Evolutionary conservation across 1,140 invertebrate species (phyloP), one percentile per base, ranked within the genome.

Genomic region (Drosophila repleta): DNA sequence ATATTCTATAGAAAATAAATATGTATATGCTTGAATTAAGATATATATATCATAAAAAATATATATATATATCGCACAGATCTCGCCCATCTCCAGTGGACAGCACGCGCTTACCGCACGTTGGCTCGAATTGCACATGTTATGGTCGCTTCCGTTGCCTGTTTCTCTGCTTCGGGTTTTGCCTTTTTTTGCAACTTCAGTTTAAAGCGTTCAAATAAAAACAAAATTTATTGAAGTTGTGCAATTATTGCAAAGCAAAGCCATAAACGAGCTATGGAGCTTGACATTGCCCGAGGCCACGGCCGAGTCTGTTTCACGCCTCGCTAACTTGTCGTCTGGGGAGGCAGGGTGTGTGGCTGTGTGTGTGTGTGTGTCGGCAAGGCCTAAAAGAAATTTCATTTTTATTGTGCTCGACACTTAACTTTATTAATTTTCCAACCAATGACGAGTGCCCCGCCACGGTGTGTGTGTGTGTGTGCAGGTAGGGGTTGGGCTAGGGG

Each of bases 381-480:
- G 60, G 61, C 29, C 63, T 58, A 24, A 37, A 52, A 57, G 69
- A 48, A 85, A 88, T 78, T 85, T 66, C 71, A 73, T 78, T 85
- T 85, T 85, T 85, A 85, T 88, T 85, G 83, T 82, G 78, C 78
- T 75, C 83, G 83, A 85, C 82, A 85, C 82, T 85, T 85, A 85
- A 88, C 82, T 85, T 85, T 85, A 85, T 85, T 85, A 85, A 85
- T 85, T 85, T 88, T 88, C 67, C 66, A 82, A 72, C 62, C 82
- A 65, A 78, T 88, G 83, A 78, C 81, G 82, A 88, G 62, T 73
- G 46, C 48, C 7, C 2, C 8, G 32, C 17, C 39, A 21, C 13
- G 17, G 41, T 11, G 35, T 17, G 13, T 4, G n/a, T 41, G 3
- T 56, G 10, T n/a, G 17, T 1, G n/a, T 1, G 43, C 10, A 29